phyloP scores from a whole-genome alignment of 2,113 vertebrate species.

The Engystomops pustulosus region DNA sequence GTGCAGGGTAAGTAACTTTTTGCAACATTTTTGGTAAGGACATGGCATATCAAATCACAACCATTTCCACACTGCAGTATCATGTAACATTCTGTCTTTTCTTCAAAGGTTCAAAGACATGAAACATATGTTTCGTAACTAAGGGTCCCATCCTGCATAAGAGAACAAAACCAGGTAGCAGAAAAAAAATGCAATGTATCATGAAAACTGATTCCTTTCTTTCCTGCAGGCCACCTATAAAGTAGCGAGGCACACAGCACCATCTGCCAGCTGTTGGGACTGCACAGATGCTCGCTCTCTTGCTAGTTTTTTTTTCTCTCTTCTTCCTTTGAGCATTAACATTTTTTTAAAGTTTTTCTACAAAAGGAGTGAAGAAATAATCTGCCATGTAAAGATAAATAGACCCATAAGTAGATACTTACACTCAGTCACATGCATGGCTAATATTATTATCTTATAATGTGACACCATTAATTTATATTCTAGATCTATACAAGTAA shows the following conservation, averaged over 20 bases:
- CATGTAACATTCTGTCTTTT: not conserved
- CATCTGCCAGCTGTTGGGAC: slow-evolving; percentile 52
- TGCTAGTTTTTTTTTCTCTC: slow-evolving; percentile 13
- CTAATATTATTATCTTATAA: not conserved
- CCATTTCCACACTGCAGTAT: not conserved
- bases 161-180: slow-evolving; percentile 46
- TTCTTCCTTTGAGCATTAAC: slow-evolving; percentile 14
- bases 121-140: slow-evolving; percentile 48
- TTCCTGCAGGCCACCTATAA: slow-evolving; percentile 58
- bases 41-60: not conserved
- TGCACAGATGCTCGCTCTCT: slow-evolving; percentile 45
- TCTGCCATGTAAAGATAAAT: not conserved
- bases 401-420: not conserved
- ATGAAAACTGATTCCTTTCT: slow-evolving; percentile 51
- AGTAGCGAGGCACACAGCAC: slow-evolving; percentile 35
- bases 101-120: slow-evolving; percentile 1
- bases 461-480: not conserved
- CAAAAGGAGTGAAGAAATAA: slow-evolving; percentile 6
- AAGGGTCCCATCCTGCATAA: slow-evolving; percentile 17
- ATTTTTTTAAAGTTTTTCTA: not conserved
- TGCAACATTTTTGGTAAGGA: not conserved
- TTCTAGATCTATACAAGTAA: not conserved
- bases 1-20: too few species aligned
- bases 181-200: slow-evolving; percentile 18
- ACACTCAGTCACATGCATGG: not conserved